phyloP scores from a whole-genome alignment of 2,797 vertebrate species.

The Malacoctenus gilli region DNA sequence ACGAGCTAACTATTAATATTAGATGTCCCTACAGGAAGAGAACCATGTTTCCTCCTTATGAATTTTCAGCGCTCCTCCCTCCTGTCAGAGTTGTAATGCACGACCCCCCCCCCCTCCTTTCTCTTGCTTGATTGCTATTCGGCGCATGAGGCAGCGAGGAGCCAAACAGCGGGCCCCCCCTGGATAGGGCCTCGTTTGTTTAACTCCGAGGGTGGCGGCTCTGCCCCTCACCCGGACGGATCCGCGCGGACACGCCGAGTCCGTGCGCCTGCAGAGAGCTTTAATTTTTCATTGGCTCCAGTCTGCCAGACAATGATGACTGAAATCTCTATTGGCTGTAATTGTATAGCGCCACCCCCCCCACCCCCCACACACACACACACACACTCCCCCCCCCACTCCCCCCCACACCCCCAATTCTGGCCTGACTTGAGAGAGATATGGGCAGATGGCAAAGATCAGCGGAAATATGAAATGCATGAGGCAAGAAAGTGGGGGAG shows the following conservation, averaged over 20 bases:
- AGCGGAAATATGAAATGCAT: constrained; percentile 36
- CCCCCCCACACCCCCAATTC: too few relatives aligned
- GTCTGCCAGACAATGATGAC: constrained; percentile 63
- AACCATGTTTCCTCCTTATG: constrained; percentile 26
- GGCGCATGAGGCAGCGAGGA: constrained; percentile 43
- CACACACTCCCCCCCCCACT: too few relatives aligned
- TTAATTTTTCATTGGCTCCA: constrained; percentile 68
- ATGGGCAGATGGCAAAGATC: constrained; percentile 29
- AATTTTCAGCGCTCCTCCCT: constrained; percentile 12
- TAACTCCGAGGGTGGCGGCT: constrained; percentile 42
- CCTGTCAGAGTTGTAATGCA: constrained; percentile 38
- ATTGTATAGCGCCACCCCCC: constrained; percentile 29
- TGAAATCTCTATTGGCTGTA: constrained; percentile 50
- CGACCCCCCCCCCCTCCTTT: too few relatives aligned
- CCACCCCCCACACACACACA: too few relatives aligned
- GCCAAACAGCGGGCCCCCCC: constrained; percentile 55
- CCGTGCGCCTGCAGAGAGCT: constrained; percentile 55
- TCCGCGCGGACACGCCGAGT: constrained; percentile 64
- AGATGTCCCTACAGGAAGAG: constrained; percentile 10
- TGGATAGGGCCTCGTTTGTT: constrained; percentile 72
- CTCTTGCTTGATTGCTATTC: constrained; percentile 77
- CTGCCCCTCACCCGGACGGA: constrained; percentile 47
- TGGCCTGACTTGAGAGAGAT: constrained; percentile 13
- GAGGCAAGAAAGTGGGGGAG: background rate
- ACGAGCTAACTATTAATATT: constrained; percentile 18